These are phyloP conservation scores for Drosophila peninsularis DNA, from an alignment of 2,888 invertebrate genomes.

Conservation along the genomic window DNA sequence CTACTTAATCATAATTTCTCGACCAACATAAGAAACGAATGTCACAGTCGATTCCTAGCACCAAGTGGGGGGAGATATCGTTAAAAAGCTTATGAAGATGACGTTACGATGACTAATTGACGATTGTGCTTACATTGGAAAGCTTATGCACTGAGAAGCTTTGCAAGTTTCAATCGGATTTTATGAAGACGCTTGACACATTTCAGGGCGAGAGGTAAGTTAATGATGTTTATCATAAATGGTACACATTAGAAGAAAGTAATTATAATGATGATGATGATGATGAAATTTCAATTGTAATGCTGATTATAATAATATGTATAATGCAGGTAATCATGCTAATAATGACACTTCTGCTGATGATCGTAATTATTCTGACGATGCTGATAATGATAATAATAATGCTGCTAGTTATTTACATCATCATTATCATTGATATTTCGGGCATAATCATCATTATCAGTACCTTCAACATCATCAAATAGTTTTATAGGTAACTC, in stretches of 20 bases:
- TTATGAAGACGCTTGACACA: not conserved
- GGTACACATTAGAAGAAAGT: not conserved
- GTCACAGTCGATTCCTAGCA: not conserved
- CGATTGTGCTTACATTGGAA: not conserved
- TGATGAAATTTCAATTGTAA: not conserved
- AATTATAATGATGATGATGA: not conserved
- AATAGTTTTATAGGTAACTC: not conserved
- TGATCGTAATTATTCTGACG: not conserved
- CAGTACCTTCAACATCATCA: too few relatives aligned
- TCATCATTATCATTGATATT: not conserved
- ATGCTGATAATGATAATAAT: not conserved
- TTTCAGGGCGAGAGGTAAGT: not conserved
- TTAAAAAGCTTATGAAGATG: not conserved
- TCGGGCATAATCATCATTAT: too few relatives aligned
- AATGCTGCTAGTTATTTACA: not conserved
- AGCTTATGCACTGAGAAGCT: not conserved
- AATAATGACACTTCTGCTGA: not conserved
- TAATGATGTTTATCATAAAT: not conserved
- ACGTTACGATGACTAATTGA: conserved; percentile 5
- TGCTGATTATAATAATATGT: not conserved
- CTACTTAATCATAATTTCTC: not conserved
- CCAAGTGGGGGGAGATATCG: too few relatives aligned
- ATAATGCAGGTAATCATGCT: not conserved
- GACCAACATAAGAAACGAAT: not conserved
- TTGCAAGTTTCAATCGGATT: not conserved